Evolutionary conservation across 2,888 invertebrate genomes (phyloP).

Genomic region (Acheta domesticus): DNA sequence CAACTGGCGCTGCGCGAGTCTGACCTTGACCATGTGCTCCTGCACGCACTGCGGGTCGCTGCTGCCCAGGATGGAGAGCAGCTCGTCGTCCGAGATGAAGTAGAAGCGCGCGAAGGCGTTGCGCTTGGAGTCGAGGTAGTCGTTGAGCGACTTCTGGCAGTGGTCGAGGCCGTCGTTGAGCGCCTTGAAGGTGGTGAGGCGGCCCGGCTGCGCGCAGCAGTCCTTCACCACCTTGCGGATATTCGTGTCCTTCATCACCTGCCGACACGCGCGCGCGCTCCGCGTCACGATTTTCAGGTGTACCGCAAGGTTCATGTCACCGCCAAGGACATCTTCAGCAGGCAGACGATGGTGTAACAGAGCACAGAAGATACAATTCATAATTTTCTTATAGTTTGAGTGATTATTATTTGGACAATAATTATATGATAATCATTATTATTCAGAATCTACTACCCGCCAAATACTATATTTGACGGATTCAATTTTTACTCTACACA

Average conservation of each 20-base stretch:
- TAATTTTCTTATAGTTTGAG: too few species aligned
- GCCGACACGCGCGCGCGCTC: constrained; percentile 46
- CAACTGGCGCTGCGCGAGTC: too few species aligned
- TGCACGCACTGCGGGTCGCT: constrained; percentile 81
- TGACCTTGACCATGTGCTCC: constrained; percentile 86
- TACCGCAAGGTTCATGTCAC: too few species aligned
- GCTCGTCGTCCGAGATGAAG: constrained; percentile 90
- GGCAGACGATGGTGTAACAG: too few species aligned
- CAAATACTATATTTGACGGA: too few species aligned
- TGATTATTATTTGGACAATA: too few species aligned
- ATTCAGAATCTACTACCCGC: too few species aligned
- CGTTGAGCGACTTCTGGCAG: constrained; percentile 88
- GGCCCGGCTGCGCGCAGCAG: constrained; percentile 70
- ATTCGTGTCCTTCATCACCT: constrained; percentile 73
- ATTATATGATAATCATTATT: too few species aligned
- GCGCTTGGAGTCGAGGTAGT: constrained; percentile 84
- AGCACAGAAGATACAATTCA: too few species aligned
- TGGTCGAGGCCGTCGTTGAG: constrained; percentile 74
- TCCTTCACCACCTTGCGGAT: constrained; percentile 76
- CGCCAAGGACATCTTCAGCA: too few species aligned
- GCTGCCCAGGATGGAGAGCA: constrained; percentile 84
- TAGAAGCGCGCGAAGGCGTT: constrained; percentile 87
- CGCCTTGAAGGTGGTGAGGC: constrained; percentile 70
- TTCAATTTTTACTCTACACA: too few species aligned
- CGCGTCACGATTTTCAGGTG: too few species aligned